These are phyloP conservation scores for Harpagoxenus sublaevis DNA, from an alignment of 2,888 invertebrate species.

Conservation along the genomic window DNA sequence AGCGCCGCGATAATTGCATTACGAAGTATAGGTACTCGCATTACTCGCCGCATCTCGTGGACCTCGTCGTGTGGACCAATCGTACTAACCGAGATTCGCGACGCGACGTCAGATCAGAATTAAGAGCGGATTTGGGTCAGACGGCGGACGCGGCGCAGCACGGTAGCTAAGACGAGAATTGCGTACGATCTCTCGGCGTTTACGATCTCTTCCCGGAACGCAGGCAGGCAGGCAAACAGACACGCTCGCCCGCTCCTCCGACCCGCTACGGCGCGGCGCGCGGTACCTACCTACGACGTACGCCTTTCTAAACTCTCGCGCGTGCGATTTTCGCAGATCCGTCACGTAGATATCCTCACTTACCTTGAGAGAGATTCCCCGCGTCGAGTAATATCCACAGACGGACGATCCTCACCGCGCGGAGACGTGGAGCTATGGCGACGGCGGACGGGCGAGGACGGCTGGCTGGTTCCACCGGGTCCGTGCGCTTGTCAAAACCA, in stretches of 20 bases:
- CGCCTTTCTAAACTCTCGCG: constrained; percentile 50
- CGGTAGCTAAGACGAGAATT: constrained; percentile 31
- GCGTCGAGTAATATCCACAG: constrained; percentile 71
- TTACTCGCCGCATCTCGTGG: too few relatives aligned
- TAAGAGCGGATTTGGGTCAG: constrained; percentile 49
- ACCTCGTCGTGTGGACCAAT: not conserved
- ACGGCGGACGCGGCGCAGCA: constrained; percentile 25
- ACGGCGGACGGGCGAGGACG: constrained; percentile 20
- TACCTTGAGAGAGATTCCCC: constrained; percentile 66
- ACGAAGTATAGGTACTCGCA: not conserved
- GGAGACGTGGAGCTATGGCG: constrained; percentile 35
- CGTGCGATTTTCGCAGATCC: not conserved
- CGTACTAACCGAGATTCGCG: not conserved
- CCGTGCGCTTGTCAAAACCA: constrained; percentile 63
- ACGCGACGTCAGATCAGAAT: constrained; percentile 19
- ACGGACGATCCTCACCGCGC: not conserved
- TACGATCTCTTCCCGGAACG: constrained; percentile 48
- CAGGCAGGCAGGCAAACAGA: not conserved
- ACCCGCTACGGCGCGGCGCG: not conserved
- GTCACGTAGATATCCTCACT: constrained; percentile 24
- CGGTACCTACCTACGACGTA: not conserved
- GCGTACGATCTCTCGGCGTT: constrained; percentile 43
- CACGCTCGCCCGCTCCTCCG: constrained; percentile 6
- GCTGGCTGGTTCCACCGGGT: constrained; percentile 21
- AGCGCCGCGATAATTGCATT: not conserved